Base-by-base conservation (phyloP, 2,797 vertebrate species). In the Arctocebus calabarensis region DNA sequence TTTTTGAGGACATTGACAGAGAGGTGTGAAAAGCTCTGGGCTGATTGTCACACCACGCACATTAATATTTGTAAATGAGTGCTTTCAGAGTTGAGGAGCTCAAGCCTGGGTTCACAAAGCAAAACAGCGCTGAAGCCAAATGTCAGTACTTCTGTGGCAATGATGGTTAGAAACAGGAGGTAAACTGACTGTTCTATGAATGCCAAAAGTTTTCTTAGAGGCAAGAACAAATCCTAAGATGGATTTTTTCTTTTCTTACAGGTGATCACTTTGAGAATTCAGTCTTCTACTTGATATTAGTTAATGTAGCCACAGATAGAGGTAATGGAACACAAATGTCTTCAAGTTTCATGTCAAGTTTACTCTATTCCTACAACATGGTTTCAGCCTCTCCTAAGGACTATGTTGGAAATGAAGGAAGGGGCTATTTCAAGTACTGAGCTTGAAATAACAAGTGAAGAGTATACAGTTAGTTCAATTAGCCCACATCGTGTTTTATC, bases 11-110 rank as follows among this genome's bases (percentile, higher is more conserved):
- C 70, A 81, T 4, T 79, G 75, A 59, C 32, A 48, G n/a, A 57
- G 71, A 86, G 22, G 78, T 87, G 83, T 94, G 85, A 97, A 97
- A 96, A 96, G 90, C 92, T 88, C 61, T 84, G 23, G 32, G 61
- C 7, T 89, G 55, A 81, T 16, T 34, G 78, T 94, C 64, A 94
- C 16, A 81, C 3, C 17, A 45, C 77, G 34, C 27, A 89, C 66
- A 43, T 97, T 7, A 8, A 17, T 96, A 92, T 90, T 94, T 96
- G 93, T 90, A 92, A 95, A 92, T 64, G 64, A 78, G 7, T 92
- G 75, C 45, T 96, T 94, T 95, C 78, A 91, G 66, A 94, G 34
- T 71, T 75, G 59, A 81, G 29, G 70, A 68, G 14, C 66, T 59
- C 11, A 45, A 55, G 19, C 3, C 13, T 84, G 14, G 1, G 1